Base-by-base conservation (phyloP, 2,113 vertebrate species). In the Varanus komodoensis region DNA sequence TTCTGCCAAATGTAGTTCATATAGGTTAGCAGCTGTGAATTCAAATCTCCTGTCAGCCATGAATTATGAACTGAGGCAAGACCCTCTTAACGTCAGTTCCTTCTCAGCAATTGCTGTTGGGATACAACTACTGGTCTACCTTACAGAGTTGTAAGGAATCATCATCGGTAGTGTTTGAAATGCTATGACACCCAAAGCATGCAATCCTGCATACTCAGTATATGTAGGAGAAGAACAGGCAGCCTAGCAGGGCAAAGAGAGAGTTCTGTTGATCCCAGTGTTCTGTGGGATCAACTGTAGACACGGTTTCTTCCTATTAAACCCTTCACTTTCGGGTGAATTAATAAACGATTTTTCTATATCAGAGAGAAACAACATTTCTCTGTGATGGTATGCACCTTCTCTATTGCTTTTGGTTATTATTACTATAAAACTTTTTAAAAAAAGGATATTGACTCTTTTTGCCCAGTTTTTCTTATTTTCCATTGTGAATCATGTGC, bases 401-500 rank as follows among this genome's bases (percentile, higher is more conserved):
- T 64, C 61, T 64, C 3, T 21, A 19, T 34, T 17, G n/a, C 34
- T 34, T 74, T 25, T 79, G 48, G 4, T 79, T 48, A 3, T 44
- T 27, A 48, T 79, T 25, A 50, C 23, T 27, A 21, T 50, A 50
- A 27, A 8, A 50, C 50, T 74, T 74, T 74, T 50, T 3, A 25
- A 9, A 3, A 25, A 9, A 25, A 84, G 93, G 83, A 91, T 86
- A 89, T 32, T 25, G 50, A 52, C 9, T 34, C 3, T 23, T 25
- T 92, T 94, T 93, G 92, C 92, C 93, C 86, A 80, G 74, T 71
- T 50, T 12, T 71, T 71, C 82, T 85, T 85, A 90, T 95, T 93
- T 83, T 93, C 91, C 89, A 93, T 95, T 94, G 91, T 95, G 93
- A 93, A 96, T 95, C 96, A 95, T 95, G 95, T 97, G 96, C 95